Conservation (phyloP, 2,113 vertebrate genomes). For the Scytalopus superciliaris region DNA sequence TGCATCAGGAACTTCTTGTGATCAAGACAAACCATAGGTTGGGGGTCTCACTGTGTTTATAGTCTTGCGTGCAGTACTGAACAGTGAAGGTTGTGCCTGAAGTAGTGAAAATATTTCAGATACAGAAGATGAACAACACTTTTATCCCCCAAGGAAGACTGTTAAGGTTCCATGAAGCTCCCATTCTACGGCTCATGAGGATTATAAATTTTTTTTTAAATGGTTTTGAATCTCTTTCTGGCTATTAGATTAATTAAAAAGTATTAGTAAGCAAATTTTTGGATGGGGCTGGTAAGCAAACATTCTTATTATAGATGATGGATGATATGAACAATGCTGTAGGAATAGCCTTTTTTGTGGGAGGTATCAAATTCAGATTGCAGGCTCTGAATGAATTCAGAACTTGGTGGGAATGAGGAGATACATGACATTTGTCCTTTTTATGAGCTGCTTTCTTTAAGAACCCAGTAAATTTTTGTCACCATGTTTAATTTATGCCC, state of each 20-base stretch:
- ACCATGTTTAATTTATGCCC: neutral
- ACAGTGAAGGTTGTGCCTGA: neutral
- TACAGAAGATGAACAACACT: neutral
- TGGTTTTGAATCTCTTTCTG: rapidly evolving
- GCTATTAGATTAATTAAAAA: neutral
- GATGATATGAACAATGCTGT: neutral
- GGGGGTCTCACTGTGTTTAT: neutral
- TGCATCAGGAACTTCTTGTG: neutral
- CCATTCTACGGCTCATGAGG: neutral
- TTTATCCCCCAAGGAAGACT: neutral
- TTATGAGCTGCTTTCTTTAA: neutral
- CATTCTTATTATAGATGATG: neutral
- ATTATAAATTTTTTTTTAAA: neutral
- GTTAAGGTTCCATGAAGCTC: neutral
- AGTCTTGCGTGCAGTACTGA: neutral
- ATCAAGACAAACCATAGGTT: neutral
- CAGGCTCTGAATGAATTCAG: neutral
- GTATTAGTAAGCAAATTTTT: neutral
- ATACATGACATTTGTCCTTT: neutral
- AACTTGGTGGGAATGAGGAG: neutral
- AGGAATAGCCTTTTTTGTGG: neutral
- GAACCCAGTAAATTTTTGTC: neutral
- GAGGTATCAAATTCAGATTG: neutral
- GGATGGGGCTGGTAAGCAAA: neutral
- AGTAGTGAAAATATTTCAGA: neutral